Percentiles rank a stretch among this genome's conserved stretches.
Conservation (phyloP, 2,113 vertebrate species). For the Spea multiplicata region DNA sequence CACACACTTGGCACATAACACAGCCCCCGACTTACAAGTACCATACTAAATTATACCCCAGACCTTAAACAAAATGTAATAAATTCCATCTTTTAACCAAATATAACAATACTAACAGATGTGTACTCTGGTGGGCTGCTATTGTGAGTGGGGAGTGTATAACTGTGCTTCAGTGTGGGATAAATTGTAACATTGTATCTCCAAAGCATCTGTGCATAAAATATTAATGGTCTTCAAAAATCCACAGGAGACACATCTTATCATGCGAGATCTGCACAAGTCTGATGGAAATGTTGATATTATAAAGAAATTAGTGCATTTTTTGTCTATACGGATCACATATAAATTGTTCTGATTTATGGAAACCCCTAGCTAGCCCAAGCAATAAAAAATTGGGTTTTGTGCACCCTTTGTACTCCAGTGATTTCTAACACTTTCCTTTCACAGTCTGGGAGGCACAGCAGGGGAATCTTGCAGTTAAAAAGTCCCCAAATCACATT, state of each 20-base stretch:
- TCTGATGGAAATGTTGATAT: slow-evolving; percentile 38
- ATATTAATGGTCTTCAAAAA: slow-evolving; percentile 37
- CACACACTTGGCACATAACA: not conserved
- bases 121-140: not conserved
- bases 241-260: slow-evolving; percentile 20
- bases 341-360: slow-evolving; percentile 38
- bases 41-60: not conserved
- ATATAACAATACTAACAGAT: not conserved
- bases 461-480: too few species aligned
- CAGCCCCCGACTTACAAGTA: not conserved
- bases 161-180: not conserved
- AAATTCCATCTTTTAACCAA: not conserved
- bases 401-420: too few species aligned
- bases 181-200: slow-evolving; percentile 22
- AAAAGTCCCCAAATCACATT: too few species aligned
- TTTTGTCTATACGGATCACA: slow-evolving; percentile 19
- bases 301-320: slow-evolving; percentile 27
- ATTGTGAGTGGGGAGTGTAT: not conserved
- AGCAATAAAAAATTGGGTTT: too few species aligned
- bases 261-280: slow-evolving; percentile 20
- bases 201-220: slow-evolving; percentile 37
- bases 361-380: slow-evolving; percentile 1
- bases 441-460: too few species aligned
- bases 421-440: too few species aligned
- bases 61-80: not conserved